A percentile compares a stretch with the other conserved stretches of the same genome.
Evolutionary conservation across 1,140 invertebrate species (phyloP).

Genomic region (Leucophenga varia): DNA sequence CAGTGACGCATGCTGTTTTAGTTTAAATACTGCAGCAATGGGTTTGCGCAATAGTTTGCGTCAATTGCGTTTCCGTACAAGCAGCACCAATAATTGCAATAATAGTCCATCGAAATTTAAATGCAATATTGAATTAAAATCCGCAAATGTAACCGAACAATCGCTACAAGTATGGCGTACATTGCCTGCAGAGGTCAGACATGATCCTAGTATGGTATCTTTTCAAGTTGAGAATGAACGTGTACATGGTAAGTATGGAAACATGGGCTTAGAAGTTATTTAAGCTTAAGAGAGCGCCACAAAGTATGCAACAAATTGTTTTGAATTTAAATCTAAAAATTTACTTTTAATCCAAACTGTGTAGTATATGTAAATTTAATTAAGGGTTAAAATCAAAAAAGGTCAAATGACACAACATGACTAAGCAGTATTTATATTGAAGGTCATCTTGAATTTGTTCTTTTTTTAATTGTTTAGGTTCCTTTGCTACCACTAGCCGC

Average conservation of each 20-base stretch:
- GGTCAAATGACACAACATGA: too few species aligned
- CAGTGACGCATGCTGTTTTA: too few species aligned
- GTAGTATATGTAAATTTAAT: not conserved
- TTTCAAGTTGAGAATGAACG: conserved; percentile 66
- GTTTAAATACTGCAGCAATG: too few species aligned
- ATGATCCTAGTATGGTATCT: conserved; percentile 64
- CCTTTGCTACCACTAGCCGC: conserved; percentile 22
- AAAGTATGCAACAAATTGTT: conserved; percentile 17
- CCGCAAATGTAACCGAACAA: conserved; percentile 62
- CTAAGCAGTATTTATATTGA: too few species aligned
- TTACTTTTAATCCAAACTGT: too few species aligned
- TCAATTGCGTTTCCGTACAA: too few species aligned
- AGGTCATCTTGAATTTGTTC: too few species aligned
- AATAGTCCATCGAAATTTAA: conserved; percentile 30
- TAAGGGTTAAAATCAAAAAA: too few species aligned
- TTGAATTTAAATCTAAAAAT: too few species aligned
- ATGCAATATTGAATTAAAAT: conserved; percentile 19
- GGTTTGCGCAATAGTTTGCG: conserved; percentile 37
- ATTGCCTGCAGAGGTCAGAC: conserved; percentile 63
- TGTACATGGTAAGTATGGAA: conserved; percentile 55
- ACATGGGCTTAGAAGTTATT: not conserved
- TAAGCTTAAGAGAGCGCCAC: conserved; percentile 7
- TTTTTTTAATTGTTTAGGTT: conserved; percentile 22
- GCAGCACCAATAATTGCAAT: too few species aligned
- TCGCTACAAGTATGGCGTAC: conserved; percentile 64